Evolutionary conservation across 2,797 vertebrate species (phyloP).

Genomic region (Sebastes umbrosus): DNA sequence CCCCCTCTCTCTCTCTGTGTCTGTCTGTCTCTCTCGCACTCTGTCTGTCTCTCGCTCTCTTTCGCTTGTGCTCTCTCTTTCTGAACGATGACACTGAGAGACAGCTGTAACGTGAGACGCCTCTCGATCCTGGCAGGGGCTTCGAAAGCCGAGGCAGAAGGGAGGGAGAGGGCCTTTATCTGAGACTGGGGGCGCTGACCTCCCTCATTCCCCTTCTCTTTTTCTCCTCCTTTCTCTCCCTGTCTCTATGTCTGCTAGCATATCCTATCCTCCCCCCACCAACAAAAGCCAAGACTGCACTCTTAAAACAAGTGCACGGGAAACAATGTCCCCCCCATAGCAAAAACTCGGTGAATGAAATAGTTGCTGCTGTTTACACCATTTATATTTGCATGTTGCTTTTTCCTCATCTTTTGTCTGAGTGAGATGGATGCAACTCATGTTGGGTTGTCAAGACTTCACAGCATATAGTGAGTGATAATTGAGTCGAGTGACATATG

Average conservation of each 20-base stretch:
- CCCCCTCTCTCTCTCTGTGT: slow-evolving; percentile 11
- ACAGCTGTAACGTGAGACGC: slow-evolving; percentile 85
- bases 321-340: slow-evolving; percentile 22
- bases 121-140: slow-evolving; percentile 81
- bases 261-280: slow-evolving; percentile 66
- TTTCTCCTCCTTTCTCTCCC: slow-evolving; percentile 62
- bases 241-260: slow-evolving; percentile 59
- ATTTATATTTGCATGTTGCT: slow-evolving; percentile 20
- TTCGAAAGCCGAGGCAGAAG: slow-evolving; percentile 74
- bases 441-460: slow-evolving; percentile 15
- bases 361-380: slow-evolving; percentile 16
- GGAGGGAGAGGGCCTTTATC: slow-evolving; percentile 80
- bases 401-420: slow-evolving; percentile 22
- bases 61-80: slow-evolving; percentile 47
- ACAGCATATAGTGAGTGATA: slow-evolving; percentile 25
- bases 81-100: slow-evolving; percentile 83
- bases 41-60: slow-evolving; percentile 22
- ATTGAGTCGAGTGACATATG: slow-evolving; percentile 44
- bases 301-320: slow-evolving; percentile 55
- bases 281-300: slow-evolving; percentile 52
- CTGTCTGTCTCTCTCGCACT: slow-evolving; percentile 27
- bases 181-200: slow-evolving; percentile 80
- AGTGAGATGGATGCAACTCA: slow-evolving; percentile 10
- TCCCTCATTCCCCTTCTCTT: slow-evolving; percentile 74
- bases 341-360: slow-evolving; percentile 59